Conservation (phyloP, 2,113 vertebrate genomes). For the Gulo gulo region DNA sequence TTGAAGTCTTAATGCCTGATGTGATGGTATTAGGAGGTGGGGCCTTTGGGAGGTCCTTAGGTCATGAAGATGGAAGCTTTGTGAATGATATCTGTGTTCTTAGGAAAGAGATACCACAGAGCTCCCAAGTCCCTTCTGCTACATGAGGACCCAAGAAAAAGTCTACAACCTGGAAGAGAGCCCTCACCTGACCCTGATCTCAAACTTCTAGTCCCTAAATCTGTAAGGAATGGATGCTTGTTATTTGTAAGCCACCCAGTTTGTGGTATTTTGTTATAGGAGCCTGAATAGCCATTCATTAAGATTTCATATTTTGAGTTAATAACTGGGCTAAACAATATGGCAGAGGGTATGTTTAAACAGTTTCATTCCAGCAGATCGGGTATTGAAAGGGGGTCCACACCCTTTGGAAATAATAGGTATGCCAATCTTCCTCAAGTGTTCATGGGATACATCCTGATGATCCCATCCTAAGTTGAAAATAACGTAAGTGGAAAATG, state of each 20-base stretch:
- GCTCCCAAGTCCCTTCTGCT: background rate
- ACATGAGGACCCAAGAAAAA: background rate
- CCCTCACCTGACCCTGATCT: background rate
- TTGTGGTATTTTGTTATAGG: background rate
- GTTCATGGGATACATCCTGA: background rate
- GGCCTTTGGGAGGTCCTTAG: background rate
- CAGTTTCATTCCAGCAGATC: background rate
- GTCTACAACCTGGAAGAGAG: background rate
- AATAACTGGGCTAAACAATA: background rate
- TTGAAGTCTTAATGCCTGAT: background rate
- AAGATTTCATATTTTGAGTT: background rate
- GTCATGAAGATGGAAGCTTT: background rate
- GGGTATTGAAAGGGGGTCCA: background rate
- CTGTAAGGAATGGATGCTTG: background rate
- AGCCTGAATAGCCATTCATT: background rate
- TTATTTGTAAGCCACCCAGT: background rate
- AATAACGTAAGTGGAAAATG: background rate
- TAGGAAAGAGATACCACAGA: background rate
- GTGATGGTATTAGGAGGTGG: background rate
- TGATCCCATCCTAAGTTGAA: background rate
- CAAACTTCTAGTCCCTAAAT: background rate
- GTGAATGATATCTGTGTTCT: background rate
- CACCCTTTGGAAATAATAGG: background rate
- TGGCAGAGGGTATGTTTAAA: background rate
- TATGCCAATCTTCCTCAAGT: background rate